A percentile compares a stretch with the other conserved stretches of the same genome.
phyloP scores from a whole-genome alignment of 2,113 vertebrate genomes.

The Triplophysa dalaica region DNA sequence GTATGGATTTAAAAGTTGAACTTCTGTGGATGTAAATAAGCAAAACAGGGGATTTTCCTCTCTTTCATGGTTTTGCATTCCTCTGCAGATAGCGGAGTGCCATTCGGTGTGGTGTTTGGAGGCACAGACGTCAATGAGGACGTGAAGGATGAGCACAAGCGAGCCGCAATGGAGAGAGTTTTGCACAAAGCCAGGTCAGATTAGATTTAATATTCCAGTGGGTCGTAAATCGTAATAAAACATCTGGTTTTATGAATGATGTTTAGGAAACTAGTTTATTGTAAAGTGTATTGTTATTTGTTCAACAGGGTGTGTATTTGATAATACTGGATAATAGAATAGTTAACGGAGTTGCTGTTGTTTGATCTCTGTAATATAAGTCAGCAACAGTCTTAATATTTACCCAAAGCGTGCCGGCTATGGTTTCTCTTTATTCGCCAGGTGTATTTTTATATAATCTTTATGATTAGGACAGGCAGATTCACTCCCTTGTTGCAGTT shows the following conservation, averaged over 20 bases:
- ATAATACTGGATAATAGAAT: neutral
- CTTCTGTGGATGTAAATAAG: constrained; percentile 4
- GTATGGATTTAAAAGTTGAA: constrained; percentile 27
- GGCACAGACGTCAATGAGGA: constrained; percentile 97
- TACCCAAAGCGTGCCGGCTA: neutral
- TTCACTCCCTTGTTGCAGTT: constrained; percentile 41
- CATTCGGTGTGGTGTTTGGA: constrained; percentile 91
- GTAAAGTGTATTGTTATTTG: too few relatives aligned
- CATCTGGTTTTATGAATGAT: neutral
- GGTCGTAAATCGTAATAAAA: too few relatives aligned
- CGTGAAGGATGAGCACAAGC: constrained; percentile 79
- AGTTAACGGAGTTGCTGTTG: neutral
- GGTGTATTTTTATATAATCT: constrained; percentile 11
- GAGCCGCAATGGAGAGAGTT: constrained; percentile 82
- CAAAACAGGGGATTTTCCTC: constrained; percentile 6
- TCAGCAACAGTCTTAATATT: neutral
- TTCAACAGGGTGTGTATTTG: neutral
- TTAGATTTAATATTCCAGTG: neutral
- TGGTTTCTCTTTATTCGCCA: constrained; percentile 37
- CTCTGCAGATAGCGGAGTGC: constrained; percentile 77
- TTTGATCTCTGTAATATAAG: neutral
- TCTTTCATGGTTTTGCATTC: constrained; percentile 55
- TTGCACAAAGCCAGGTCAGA: constrained; percentile 86
- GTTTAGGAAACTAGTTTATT: too few relatives aligned
- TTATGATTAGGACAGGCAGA: constrained; percentile 40